A percentile compares a stretch with the other conserved stretches of the same genome.
Evolutionary conservation across 2,888 invertebrate genomes (phyloP).

Genomic region (Erebia palarica): DNA sequence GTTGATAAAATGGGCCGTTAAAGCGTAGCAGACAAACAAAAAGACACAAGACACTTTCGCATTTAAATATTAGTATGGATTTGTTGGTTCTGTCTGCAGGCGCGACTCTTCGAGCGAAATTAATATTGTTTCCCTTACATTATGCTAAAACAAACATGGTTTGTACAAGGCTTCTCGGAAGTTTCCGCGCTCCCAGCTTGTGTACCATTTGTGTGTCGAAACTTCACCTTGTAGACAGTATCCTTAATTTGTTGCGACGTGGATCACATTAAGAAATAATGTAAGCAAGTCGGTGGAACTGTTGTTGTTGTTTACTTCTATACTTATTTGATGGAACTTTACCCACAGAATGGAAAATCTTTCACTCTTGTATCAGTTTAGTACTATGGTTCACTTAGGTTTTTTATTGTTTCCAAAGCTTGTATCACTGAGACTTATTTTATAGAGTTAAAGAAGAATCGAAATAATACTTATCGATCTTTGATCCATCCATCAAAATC

Average conservation of each 20-base stretch:
- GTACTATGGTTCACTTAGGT: too few relatives aligned
- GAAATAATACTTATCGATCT: too few relatives aligned
- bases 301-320: background rate
- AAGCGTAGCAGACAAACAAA: too few relatives aligned
- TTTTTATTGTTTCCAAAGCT: too few relatives aligned
- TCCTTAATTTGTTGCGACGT: slow-evolving; percentile 8
- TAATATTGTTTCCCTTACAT: slow-evolving; percentile 33
- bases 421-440: too few relatives aligned
- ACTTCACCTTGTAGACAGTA: background rate
- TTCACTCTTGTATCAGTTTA: background rate
- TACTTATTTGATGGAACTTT: background rate
- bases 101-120: slow-evolving; percentile 20
- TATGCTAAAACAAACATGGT: slow-evolving; percentile 24
- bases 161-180: slow-evolving; percentile 15
- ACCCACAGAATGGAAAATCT: too few relatives aligned
- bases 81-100: slow-evolving; percentile 15
- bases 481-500: too few relatives aligned
- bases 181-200: slow-evolving; percentile 7
- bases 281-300: background rate
- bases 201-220: slow-evolving; percentile 6
- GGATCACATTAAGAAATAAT: slow-evolving; percentile 3
- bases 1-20: too few relatives aligned
- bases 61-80: background rate
- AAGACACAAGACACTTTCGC: background rate
- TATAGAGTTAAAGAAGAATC: too few relatives aligned